Evolutionary conservation across 2,888 invertebrate species (phyloP).

Genomic region (Emmelina monodactyla): DNA sequence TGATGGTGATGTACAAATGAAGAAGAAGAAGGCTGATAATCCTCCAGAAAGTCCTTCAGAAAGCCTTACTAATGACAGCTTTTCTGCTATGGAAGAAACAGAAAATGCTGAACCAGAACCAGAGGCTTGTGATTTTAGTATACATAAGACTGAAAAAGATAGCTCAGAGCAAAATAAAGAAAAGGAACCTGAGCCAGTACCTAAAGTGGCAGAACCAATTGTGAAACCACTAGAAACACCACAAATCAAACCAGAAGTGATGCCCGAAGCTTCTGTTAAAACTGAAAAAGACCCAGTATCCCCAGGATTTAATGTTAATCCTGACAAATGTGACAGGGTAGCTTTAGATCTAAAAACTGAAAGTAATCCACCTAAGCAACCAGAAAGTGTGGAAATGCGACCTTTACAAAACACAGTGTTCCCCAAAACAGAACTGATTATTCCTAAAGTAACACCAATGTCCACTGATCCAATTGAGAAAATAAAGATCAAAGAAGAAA

Average conservation of each 20-base stretch:
- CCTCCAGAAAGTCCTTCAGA: constrained; percentile 80
- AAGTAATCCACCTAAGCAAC: constrained; percentile 27
- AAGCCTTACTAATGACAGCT: constrained; percentile 86
- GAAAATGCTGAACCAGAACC: constrained; percentile 61
- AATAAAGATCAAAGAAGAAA: constrained; percentile 60
- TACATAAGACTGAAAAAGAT: constrained; percentile 53
- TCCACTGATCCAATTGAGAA: constrained; percentile 55
- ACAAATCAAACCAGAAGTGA: constrained; percentile 37
- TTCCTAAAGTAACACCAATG: constrained; percentile 67
- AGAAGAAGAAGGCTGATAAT: constrained; percentile 58
- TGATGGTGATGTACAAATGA: constrained; percentile 68
- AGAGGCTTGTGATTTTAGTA: constrained; percentile 57
- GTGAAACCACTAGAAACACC: constrained; percentile 29
- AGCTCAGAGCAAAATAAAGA: constrained; percentile 44
- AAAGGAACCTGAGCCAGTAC: constrained; percentile 30
- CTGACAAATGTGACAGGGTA: constrained; percentile 47
- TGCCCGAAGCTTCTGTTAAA: constrained; percentile 37
- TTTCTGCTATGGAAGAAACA: constrained; percentile 77
- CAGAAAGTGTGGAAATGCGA: constrained; percentile 37
- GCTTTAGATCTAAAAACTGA: constrained; percentile 53
- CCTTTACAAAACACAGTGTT: constrained; percentile 34
- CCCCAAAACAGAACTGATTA: constrained; percentile 69
- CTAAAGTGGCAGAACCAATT: constrained; percentile 19
- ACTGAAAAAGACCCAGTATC: constrained; percentile 44
- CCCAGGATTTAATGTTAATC: constrained; percentile 31